phyloP scores from a whole-genome alignment of 2,797 vertebrate genomes.

The Sebastes cheni region DNA sequence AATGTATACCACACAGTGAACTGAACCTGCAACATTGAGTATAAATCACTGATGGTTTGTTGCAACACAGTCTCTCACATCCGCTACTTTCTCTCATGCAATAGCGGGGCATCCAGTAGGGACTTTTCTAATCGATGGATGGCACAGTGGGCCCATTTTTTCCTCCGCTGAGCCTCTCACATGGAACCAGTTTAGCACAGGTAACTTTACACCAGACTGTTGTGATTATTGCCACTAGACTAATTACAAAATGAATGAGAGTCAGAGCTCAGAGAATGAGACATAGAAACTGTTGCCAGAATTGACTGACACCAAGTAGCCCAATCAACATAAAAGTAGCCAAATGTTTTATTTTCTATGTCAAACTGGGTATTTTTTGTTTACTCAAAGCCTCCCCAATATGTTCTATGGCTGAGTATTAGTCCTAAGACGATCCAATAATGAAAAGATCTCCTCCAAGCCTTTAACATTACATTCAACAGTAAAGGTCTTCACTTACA shows the following conservation, averaged over 20 bases:
- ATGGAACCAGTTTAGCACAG: constrained; percentile 6
- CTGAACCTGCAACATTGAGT: not conserved
- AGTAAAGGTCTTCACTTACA: not conserved
- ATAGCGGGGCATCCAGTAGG: constrained; percentile 4
- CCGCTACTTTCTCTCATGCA: constrained; percentile 6
- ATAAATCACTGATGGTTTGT: not conserved
- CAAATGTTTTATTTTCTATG: not conserved
- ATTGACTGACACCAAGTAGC: not conserved
- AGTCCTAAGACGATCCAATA: not conserved
- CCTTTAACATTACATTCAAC: not conserved
- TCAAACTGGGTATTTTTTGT: not conserved
- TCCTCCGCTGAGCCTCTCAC: constrained; percentile 27
- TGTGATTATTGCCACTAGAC: not conserved
- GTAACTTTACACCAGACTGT: not conserved
- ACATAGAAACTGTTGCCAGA: not conserved
- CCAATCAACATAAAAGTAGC: not conserved
- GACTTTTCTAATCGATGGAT: constrained; percentile 43
- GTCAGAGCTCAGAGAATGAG: not conserved
- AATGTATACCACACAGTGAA: not conserved
- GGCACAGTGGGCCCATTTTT: constrained; percentile 23
- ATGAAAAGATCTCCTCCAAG: not conserved
- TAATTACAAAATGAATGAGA: not conserved
- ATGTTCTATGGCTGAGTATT: not conserved
- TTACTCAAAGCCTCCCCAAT: not conserved
- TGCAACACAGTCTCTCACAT: not conserved